Conservation (phyloP, 2,797 vertebrate species). For the Gadopsis bispinosus region DNA sequence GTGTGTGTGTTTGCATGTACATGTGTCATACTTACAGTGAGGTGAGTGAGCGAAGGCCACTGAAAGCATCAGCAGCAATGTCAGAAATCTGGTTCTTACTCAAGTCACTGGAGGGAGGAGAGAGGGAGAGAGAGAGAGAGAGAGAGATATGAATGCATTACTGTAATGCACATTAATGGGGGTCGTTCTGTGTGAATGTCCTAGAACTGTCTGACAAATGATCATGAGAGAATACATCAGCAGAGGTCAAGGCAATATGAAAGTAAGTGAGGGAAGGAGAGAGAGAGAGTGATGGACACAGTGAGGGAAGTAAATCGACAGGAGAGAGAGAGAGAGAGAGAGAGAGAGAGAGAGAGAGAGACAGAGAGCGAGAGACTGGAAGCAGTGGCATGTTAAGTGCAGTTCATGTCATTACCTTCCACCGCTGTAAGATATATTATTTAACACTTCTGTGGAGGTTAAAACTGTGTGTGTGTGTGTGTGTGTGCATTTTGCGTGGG, state of each 20-base stretch:
- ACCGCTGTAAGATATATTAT: conserved; percentile 68
- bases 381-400: conserved; percentile 60
- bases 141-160: conserved; percentile 44
- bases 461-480: conserved; percentile 21
- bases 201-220: conserved; percentile 74
- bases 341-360: conserved; percentile 15
- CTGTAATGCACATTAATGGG: conserved; percentile 61
- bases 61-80: conserved; percentile 95
- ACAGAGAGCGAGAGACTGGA: conserved; percentile 18
- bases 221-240: conserved; percentile 67
- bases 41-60: conserved; percentile 94
- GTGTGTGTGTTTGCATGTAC: conserved; percentile 15
- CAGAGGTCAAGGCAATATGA: conserved; percentile 67
- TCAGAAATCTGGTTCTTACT: conserved; percentile 99
- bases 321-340: conserved; percentile 1
- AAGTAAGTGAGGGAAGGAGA: conserved; percentile 50
- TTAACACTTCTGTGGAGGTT: conserved; percentile 55
- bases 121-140: conserved; percentile 31
- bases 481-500: conserved; percentile 1
- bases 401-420: conserved; percentile 63
- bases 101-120: conserved; percentile 89
- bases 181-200: conserved; percentile 64
- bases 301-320: conserved; percentile 33
- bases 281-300: conserved; percentile 23
- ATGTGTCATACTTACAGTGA: conserved; percentile 92